Evolutionary conservation across 2,113 vertebrate species (phyloP).

Genomic region (Aspidoscelis tigris): DNA sequence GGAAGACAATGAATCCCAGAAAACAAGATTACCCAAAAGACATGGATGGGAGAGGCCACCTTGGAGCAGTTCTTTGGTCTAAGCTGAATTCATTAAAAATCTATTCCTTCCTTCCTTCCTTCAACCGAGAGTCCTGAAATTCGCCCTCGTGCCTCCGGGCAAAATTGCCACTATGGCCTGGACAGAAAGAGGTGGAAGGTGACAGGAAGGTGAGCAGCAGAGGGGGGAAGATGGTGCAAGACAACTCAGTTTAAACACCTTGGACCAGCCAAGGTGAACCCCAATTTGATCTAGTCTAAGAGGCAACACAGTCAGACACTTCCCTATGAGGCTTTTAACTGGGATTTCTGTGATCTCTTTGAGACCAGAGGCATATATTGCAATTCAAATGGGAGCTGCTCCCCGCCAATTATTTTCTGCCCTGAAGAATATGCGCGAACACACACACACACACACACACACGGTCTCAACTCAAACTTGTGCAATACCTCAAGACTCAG

Average conservation of each 20-base stretch:
- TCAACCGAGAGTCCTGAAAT: slow-evolving; percentile 29
- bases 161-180: too few relatives aligned
- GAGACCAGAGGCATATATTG: neutral
- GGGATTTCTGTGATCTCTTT: neutral
- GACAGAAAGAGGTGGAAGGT: too few relatives aligned
- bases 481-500: too few relatives aligned
- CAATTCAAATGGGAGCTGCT: neutral
- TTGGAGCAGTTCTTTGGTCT: slow-evolving; percentile 66
- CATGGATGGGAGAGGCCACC: neutral
- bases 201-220: neutral
- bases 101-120: slow-evolving; percentile 28
- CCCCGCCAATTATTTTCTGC: neutral
- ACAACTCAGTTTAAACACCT: too few relatives aligned
- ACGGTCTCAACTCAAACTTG: neutral
- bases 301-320: neutral
- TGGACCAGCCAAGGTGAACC: neutral
- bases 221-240: neutral
- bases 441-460: neutral
- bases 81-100: slow-evolving; percentile 62
- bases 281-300: neutral
- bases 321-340: neutral
- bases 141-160: neutral
- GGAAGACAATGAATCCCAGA: slow-evolving; percentile 16
- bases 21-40: neutral
- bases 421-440: too few relatives aligned